These are phyloP conservation scores for Zophobas morio DNA, from an alignment of 1,140 invertebrate genomes.

Conservation along the genomic window DNA sequence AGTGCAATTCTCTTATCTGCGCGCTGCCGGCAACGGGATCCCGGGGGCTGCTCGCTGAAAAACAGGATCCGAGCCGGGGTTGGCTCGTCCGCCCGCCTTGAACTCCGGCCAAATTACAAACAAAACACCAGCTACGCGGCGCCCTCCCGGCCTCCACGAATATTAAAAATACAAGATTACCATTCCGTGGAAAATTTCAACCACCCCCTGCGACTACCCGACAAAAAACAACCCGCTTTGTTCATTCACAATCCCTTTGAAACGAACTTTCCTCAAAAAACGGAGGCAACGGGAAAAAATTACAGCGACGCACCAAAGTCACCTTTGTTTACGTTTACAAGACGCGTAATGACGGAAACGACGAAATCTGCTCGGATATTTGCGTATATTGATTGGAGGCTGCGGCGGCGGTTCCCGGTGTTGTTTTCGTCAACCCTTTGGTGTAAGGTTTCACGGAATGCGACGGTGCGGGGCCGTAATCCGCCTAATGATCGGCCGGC, in stretches of 20 bases:
- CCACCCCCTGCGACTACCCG: conserved; percentile 9
- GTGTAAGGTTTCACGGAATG: conserved; percentile 61
- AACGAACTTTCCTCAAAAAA: not conserved
- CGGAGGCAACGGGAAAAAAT: not conserved
- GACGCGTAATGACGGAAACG: not conserved
- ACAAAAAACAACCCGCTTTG: conserved; percentile 33
- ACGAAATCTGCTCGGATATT: too few species aligned
- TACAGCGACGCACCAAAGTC: not conserved
- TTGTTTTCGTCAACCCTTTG: conserved; percentile 63
- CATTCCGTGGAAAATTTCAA: conserved; percentile 38
- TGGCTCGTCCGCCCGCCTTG: conserved; percentile 54
- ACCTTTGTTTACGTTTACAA: not conserved
- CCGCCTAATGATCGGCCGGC: conserved; percentile 63
- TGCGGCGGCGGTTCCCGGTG: conserved; percentile 46
- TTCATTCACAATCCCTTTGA: not conserved
- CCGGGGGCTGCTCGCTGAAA: conserved; percentile 62
- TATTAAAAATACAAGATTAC: conserved; percentile 47
- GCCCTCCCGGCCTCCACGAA: conserved; percentile 45
- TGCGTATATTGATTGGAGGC: conserved; percentile 21
- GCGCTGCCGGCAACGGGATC: conserved; percentile 70
- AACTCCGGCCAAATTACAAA: conserved; percentile 64
- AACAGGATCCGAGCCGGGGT: conserved; percentile 62
- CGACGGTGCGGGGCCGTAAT: conserved; percentile 58
- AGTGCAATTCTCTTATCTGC: conserved; percentile 89
- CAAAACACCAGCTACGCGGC: conserved; percentile 60